These are phyloP conservation scores for Hetaerina americana DNA, from an alignment of 1,140 invertebrate genomes.

Conservation along the genomic window DNA sequence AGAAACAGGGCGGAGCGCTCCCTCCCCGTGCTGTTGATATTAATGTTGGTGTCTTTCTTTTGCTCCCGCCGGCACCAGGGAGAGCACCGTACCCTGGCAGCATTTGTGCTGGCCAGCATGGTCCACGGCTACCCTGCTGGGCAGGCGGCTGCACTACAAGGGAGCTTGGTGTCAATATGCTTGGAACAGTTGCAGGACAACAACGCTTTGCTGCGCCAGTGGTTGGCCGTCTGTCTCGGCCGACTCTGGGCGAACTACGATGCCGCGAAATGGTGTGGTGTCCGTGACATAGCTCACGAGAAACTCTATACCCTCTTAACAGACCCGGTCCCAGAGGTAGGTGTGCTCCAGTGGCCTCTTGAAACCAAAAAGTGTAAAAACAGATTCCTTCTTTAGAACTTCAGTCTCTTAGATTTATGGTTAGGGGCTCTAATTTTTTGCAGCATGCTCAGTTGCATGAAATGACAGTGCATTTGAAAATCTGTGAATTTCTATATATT, in stretches of 20 bases:
- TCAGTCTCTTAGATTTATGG: too few species aligned
- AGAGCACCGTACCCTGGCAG: conserved; percentile 76
- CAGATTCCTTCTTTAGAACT: too few species aligned
- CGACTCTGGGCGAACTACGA: conserved; percentile 88
- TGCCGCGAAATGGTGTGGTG: conserved; percentile 87
- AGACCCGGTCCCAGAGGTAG: conserved; percentile 73
- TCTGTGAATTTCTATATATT: too few species aligned
- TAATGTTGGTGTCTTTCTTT: conserved; percentile 13
- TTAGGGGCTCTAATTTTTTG: too few species aligned
- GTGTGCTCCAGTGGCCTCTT: too few species aligned
- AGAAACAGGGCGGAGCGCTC: too few species aligned
- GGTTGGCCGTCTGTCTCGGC: conserved; percentile 88
- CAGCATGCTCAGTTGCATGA: too few species aligned
- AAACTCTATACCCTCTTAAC: conserved; percentile 70
- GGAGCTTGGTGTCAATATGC: conserved; percentile 77
- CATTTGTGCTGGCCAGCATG: conserved; percentile 83
- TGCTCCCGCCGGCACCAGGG: too few species aligned
- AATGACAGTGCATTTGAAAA: too few species aligned
- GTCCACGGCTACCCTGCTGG: conserved; percentile 79
- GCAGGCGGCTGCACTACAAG: conserved; percentile 75
- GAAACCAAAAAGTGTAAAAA: too few species aligned
- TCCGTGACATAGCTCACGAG: conserved; percentile 89
- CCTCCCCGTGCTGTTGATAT: too few species aligned
- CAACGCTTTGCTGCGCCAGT: conserved; percentile 63
- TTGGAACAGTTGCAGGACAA: conserved; percentile 60